A percentile compares a stretch with the other conserved stretches of the same genome.
phyloP scores from a whole-genome alignment of 35 echinoderm and acorn worm species.

The Hemicentrotus pulcherrimus region DNA sequence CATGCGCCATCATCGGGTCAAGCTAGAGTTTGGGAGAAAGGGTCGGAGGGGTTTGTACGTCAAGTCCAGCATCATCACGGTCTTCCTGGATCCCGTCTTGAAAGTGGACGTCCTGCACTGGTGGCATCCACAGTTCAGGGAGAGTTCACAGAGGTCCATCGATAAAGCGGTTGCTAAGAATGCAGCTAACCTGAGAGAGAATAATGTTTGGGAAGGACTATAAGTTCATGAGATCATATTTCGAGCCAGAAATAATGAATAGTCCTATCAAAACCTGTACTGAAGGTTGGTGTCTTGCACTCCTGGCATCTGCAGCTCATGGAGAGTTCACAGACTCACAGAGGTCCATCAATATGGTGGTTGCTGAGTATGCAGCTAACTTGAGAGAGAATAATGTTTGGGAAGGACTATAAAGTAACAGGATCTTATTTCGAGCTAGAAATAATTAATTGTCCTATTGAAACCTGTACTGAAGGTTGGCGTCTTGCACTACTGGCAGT shows the following conservation, averaged over 20 bases:
- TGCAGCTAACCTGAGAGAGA: neutral
- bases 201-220: conserved; percentile 39
- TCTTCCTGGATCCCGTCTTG: conserved; percentile 45
- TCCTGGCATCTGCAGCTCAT: conserved; percentile 45
- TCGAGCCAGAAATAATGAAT: too few relatives aligned
- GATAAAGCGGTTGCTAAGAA: conserved; percentile 19
- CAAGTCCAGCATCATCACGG: neutral
- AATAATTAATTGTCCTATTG: too few relatives aligned
- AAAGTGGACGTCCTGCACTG: conserved; percentile 40
- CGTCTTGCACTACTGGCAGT: conserved; percentile 41
- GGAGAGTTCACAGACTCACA: neutral
- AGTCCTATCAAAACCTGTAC: neutral
- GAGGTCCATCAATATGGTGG: neutral
- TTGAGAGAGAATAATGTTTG: too few relatives aligned
- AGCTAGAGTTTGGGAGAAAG: conserved; percentile 22
- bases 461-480: conserved; percentile 26
- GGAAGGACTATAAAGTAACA: neutral
- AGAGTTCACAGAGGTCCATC: conserved; percentile 14
- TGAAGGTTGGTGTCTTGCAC: conserved; percentile 6
- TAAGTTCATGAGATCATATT: neutral
- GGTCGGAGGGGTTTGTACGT: neutral
- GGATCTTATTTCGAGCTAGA: too few relatives aligned
- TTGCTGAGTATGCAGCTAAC: too few relatives aligned
- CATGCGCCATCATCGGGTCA: conserved; percentile 48
- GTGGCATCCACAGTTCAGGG: conserved; percentile 56